A percentile compares a stretch with the other conserved stretches of the same genome.
These are phyloP conservation scores for Lycodopsis pacificus DNA, from an alignment of 2,797 vertebrate species.

Conservation along the genomic window DNA sequence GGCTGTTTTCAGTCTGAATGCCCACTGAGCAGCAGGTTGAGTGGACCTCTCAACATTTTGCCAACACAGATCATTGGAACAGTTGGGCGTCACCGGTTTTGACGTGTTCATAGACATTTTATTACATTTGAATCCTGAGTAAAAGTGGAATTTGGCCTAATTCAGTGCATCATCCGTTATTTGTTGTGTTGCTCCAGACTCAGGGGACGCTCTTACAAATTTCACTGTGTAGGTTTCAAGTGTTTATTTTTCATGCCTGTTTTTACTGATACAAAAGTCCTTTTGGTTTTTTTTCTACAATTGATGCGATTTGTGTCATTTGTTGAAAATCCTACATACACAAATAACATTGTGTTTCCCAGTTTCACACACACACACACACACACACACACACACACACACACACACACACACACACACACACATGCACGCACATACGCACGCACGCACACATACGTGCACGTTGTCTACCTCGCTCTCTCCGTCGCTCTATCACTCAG, in stretches of 20 bases:
- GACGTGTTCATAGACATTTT: constrained; percentile 7
- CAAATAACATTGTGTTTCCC: background rate
- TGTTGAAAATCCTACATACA: constrained; percentile 28
- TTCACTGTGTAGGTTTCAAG: background rate
- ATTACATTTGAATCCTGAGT: constrained; percentile 15
- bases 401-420: background rate
- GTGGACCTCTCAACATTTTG: constrained; percentile 15
- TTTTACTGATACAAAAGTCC: constrained; percentile 10
- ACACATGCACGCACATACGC: background rate
- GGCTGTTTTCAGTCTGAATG: background rate
- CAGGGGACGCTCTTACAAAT: constrained; percentile 2
- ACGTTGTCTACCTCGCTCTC: constrained; percentile 23
- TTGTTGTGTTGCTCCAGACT: constrained; percentile 29
- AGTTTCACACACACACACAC: background rate
- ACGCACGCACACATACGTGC: no score
- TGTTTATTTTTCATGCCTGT: background rate
- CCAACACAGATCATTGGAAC: constrained; percentile 18
- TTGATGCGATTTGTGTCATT: constrained; percentile 15
- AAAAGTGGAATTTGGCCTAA: constrained; percentile 6
- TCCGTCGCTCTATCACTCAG: constrained; percentile 21
- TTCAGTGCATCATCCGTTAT: background rate
- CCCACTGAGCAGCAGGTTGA: constrained; percentile 13
- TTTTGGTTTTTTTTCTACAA: constrained; percentile 11
- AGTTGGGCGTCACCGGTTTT: background rate
- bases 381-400: background rate